phyloP scores from a whole-genome alignment of 2,797 vertebrate species.

The Arrhamphus sclerolepis region DNA sequence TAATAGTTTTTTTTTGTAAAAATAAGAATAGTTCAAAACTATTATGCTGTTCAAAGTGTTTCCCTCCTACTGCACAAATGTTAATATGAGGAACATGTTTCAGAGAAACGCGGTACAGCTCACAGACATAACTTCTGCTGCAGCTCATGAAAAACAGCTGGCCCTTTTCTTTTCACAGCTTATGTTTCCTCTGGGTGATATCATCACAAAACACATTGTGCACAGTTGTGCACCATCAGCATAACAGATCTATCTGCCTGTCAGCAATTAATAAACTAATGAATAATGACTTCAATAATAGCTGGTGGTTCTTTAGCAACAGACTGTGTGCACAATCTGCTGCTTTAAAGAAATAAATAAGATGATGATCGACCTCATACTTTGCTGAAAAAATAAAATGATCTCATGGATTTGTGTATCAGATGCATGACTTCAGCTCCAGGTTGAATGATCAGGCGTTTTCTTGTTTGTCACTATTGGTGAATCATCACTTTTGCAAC shows the following conservation, averaged over 20 bases:
- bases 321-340: neutral
- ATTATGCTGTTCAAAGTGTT: conserved; percentile 24
- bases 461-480: too few species aligned
- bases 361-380: neutral
- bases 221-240: too few species aligned
- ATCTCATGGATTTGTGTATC: too few species aligned
- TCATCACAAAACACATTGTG: neutral
- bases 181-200: neutral
- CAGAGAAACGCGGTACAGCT: neutral
- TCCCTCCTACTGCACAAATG: conserved; percentile 9
- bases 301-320: neutral
- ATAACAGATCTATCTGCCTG: too few species aligned
- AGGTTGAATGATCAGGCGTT: too few species aligned
- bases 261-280: neutral
- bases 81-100: conserved; percentile 2
- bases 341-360: neutral
- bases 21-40: too few species aligned
- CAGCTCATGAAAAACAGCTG: neutral
- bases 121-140: neutral
- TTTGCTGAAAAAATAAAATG: too few species aligned
- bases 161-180: neutral
- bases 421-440: too few species aligned
- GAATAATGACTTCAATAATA: neutral
- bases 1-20: too few species aligned
- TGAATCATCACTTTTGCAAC: too few species aligned